These are phyloP conservation scores for Hycleus cichorii DNA, from an alignment of 1,140 invertebrate species.

Conservation along the genomic window DNA sequence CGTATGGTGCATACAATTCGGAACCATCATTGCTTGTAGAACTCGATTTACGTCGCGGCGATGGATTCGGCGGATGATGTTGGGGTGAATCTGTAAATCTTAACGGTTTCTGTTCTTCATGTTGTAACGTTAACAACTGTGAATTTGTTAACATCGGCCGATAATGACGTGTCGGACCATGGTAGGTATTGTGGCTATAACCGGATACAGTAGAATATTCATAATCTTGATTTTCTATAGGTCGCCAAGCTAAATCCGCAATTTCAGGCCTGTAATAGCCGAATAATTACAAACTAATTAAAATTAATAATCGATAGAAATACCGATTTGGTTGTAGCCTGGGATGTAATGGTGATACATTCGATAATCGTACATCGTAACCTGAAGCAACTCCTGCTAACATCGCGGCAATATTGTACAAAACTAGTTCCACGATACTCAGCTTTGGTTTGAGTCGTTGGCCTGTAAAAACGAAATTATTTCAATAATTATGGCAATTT, in stretches of 20 bases:
- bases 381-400: slow-evolving; percentile 82
- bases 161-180: slow-evolving; percentile 73
- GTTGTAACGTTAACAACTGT: slow-evolving; percentile 41
- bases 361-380: slow-evolving; percentile 82
- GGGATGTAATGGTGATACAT: slow-evolving; percentile 76
- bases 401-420: slow-evolving; percentile 87
- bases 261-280: slow-evolving; percentile 31
- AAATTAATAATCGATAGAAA: not conserved
- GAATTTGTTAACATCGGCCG: slow-evolving; percentile 54
- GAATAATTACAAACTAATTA: not conserved
- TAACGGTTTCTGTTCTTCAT: slow-evolving; percentile 55
- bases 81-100: slow-evolving; percentile 71
- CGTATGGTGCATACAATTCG: slow-evolving; percentile 44
- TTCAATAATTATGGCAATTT: not conserved
- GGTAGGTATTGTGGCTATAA: slow-evolving; percentile 84
- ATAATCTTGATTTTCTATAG: slow-evolving; percentile 40
- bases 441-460: slow-evolving; percentile 57
- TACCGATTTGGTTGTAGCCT: slow-evolving; percentile 60
- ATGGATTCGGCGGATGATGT: slow-evolving; percentile 62
- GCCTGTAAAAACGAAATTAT: slow-evolving; percentile 31
- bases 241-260: slow-evolving; percentile 33
- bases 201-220: slow-evolving; percentile 51
- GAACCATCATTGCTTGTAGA: slow-evolving; percentile 55
- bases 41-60: slow-evolving; percentile 60
- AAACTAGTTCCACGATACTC: slow-evolving; percentile 70